Conservation (phyloP, 1,140 invertebrate species). For the Calycopis cecrops region DNA sequence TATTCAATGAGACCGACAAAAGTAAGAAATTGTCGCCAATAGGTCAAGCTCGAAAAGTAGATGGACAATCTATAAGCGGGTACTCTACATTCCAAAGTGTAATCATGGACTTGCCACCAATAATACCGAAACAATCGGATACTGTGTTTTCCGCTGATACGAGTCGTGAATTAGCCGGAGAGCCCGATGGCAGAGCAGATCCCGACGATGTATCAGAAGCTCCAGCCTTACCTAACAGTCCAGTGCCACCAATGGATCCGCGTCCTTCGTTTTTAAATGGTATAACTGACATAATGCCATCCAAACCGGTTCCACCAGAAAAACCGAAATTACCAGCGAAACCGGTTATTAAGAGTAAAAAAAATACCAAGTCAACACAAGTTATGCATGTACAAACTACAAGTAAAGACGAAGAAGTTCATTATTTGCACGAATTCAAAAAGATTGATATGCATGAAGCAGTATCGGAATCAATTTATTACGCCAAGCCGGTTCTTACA, state of each 20-base stretch:
- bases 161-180: conserved; percentile 85
- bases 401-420: conserved; percentile 44
- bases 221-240: conserved; percentile 79
- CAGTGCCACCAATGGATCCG: conserved; percentile 78
- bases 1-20: conserved; percentile 67
- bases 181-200: conserved; percentile 87
- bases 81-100: conserved; percentile 70
- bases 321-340: conserved; percentile 81
- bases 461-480: conserved; percentile 55
- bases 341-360: conserved; percentile 74
- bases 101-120: conserved; percentile 67
- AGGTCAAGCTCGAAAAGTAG: conserved; percentile 64
- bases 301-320: conserved; percentile 71
- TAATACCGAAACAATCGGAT: conserved; percentile 59
- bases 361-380: conserved; percentile 51
- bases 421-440: conserved; percentile 46
- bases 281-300: conserved; percentile 62
- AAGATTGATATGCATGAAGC: conserved; percentile 55
- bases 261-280: conserved; percentile 83
- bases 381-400: conserved; percentile 67
- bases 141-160: conserved; percentile 74
- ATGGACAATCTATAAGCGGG: conserved; percentile 56
- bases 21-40: conserved; percentile 61
- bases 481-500: conserved; percentile 62
- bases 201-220: conserved; percentile 81